These are phyloP conservation scores for Ophion slaviceki DNA, from an alignment of 2,888 invertebrate genomes.

Conservation along the genomic window DNA sequence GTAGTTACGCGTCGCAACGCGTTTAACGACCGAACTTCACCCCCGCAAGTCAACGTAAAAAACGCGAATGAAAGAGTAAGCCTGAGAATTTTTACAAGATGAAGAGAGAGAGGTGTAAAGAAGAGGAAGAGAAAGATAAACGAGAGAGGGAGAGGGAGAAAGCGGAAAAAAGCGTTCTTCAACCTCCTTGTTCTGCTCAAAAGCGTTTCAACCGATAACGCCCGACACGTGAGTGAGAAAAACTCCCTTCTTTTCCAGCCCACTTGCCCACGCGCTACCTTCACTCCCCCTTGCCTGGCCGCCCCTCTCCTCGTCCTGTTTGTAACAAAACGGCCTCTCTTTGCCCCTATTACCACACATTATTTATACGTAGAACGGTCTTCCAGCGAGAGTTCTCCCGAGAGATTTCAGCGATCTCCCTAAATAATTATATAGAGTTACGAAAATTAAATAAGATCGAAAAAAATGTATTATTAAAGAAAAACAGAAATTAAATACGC, in stretches of 20 bases:
- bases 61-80: not conserved
- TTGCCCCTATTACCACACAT: conserved; percentile 28
- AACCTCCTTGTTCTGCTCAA: conserved; percentile 62
- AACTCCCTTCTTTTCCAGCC: conserved; percentile 19
- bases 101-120: not conserved
- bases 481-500: not conserved
- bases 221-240: conserved; percentile 59
- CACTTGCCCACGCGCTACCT: not conserved
- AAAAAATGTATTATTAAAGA: conserved; percentile 20
- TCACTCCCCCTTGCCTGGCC: not conserved
- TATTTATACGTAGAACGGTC: conserved; percentile 61
- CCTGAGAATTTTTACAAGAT: conserved; percentile 15
- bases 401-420: conserved; percentile 56
- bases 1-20: not conserved
- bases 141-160: not conserved
- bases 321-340: conserved; percentile 24
- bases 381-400: conserved; percentile 62
- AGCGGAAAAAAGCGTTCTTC: conserved; percentile 19
- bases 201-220: conserved; percentile 51
- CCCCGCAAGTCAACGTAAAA: not conserved
- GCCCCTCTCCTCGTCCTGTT: not conserved
- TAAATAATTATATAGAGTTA: conserved; percentile 34
- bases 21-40: not conserved
- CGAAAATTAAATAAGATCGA: conserved; percentile 23
- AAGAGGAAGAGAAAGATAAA: not conserved